Evolutionary conservation across 2,888 invertebrate species (phyloP).

Genomic region (Luperina nickerlii): DNA sequence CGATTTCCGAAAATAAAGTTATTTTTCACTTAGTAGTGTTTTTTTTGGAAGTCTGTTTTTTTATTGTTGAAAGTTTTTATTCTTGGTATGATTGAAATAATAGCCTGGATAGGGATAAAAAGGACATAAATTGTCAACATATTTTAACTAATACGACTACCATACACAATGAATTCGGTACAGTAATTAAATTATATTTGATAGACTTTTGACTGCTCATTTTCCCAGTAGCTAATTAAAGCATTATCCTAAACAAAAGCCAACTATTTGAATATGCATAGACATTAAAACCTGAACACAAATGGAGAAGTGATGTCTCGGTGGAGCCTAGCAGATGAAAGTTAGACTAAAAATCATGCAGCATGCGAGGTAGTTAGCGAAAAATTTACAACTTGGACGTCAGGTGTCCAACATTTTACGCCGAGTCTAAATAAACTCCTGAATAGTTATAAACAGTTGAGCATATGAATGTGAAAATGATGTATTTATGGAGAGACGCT

Average conservation of each 20-base stretch:
- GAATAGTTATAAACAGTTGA: slow-evolving; percentile 46
- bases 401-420: slow-evolving; percentile 70
- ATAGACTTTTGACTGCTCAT: not conserved
- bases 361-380: slow-evolving; percentile 72
- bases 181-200: not conserved
- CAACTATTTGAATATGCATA: slow-evolving; percentile 84
- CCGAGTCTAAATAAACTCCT: slow-evolving; percentile 47
- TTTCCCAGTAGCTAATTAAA: not conserved
- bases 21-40: too few relatives aligned
- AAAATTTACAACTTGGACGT: slow-evolving; percentile 81
- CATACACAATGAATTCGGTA: not conserved
- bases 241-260: slow-evolving; percentile 71
- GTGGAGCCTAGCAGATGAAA: slow-evolving; percentile 76
- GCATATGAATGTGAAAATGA: slow-evolving; percentile 6
- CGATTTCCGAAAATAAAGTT: too few relatives aligned
- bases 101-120: not conserved
- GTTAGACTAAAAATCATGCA: slow-evolving; percentile 86
- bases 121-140: not conserved
- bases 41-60: too few relatives aligned
- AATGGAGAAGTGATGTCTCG: slow-evolving; percentile 75
- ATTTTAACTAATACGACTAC: not conserved
- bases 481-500: not conserved
- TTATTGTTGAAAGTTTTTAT: too few relatives aligned
- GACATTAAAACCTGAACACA: slow-evolving; percentile 72
- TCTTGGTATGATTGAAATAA: not conserved